These are phyloP conservation scores for Brachionus koreanus DNA, from an alignment of 1,140 invertebrate genomes.

Conservation along the genomic window DNA sequence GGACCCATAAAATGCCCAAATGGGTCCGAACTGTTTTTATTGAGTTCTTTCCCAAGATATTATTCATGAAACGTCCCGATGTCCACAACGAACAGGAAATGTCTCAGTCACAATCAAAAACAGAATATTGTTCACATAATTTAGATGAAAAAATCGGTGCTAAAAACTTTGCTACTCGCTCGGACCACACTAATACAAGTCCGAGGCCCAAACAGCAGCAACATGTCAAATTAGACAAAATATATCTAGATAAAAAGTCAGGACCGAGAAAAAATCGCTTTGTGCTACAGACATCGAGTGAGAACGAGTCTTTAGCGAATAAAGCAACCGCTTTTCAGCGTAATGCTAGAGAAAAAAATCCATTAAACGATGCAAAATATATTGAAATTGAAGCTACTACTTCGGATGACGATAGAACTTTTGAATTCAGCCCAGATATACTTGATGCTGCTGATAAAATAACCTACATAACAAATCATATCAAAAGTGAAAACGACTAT, in stretches of 20 bases:
- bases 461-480: slow-evolving; percentile 64
- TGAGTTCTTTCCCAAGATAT: slow-evolving; percentile 54
- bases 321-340: not conserved
- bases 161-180: not conserved
- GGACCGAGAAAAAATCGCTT: not conserved
- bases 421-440: slow-evolving; percentile 36
- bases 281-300: slow-evolving; percentile 16
- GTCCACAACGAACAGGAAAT: not conserved
- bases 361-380: not conserved
- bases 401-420: slow-evolving; percentile 11
- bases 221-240: not conserved
- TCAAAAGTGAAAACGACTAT: slow-evolving; percentile 70
- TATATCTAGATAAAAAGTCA: not conserved
- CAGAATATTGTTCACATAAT: not conserved
- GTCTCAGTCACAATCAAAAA: too few species aligned
- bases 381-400: not conserved
- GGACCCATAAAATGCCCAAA: slow-evolving; percentile 57
- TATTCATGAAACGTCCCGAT: slow-evolving; percentile 56
- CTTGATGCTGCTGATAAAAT: slow-evolving; percentile 36
- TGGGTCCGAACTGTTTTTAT: slow-evolving; percentile 57
- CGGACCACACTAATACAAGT: not conserved
- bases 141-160: slow-evolving; percentile 1
- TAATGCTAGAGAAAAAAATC: not conserved
- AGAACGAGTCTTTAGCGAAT: not conserved
- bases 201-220: slow-evolving; percentile 10